Conservation (phyloP, 2,888 invertebrate genomes). For the Chironomus riparius region DNA sequence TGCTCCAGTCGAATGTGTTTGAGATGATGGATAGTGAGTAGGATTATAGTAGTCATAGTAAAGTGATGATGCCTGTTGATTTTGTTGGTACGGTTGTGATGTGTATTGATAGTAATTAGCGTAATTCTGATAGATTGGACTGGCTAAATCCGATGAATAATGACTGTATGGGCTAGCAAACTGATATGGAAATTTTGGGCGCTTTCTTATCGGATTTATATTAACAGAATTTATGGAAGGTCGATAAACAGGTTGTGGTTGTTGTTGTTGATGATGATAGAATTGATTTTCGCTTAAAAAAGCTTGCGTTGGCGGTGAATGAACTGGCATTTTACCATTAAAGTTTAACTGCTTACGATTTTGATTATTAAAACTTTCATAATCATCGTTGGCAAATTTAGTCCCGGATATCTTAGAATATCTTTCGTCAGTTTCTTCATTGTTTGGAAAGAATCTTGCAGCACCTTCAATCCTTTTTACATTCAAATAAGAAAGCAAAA, state of each 20-base stretch:
- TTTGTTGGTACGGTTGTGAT: neutral
- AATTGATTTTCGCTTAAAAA: neutral
- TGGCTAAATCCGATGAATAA: slow-evolving; percentile 1
- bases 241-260: neutral
- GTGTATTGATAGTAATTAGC: slow-evolving; percentile 25
- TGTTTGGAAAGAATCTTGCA: slow-evolving; percentile 7
- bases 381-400: neutral
- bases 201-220: neutral
- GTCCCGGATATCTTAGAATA: slow-evolving; percentile 15
- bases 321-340: slow-evolving; percentile 10
- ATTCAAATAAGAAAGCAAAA: neutral
- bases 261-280: slow-evolving; percentile 4
- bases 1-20: neutral
- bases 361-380: neutral
- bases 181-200: slow-evolving; percentile 13
- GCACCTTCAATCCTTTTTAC: neutral
- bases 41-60: slow-evolving; percentile 18
- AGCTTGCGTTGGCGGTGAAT: neutral
- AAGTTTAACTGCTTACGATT: slow-evolving; percentile 20
- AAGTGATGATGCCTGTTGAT: neutral
- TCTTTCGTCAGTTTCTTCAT: slow-evolving; percentile 12
- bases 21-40: slow-evolving; percentile 9
- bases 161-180: neutral
- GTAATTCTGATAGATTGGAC: slow-evolving; percentile 24
- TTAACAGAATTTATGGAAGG: neutral